A percentile compares a stretch with the other conserved stretches of the same genome.
Conservation (phyloP, 2,888 invertebrate genomes). For the Hemithea aestivaria region DNA sequence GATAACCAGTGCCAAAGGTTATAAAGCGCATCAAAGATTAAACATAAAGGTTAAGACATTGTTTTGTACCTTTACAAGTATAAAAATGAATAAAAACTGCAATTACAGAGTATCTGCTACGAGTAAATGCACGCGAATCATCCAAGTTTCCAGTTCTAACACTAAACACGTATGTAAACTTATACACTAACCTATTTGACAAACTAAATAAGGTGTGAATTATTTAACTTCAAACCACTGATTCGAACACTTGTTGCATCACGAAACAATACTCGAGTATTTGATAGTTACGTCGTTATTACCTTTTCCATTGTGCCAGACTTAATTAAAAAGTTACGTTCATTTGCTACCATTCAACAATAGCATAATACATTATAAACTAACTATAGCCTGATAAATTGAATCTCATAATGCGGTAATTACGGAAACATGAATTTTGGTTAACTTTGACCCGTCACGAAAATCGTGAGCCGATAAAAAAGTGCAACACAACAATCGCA, state of each 20-base stretch:
- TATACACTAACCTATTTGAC: neutral
- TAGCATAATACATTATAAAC: neutral
- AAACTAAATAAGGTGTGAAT: neutral
- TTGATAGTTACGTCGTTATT: conserved; percentile 21
- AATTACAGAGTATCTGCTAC: too few relatives aligned
- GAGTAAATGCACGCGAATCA: too few relatives aligned
- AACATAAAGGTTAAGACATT: too few relatives aligned
- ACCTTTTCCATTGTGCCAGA: conserved; percentile 19
- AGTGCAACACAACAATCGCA: conserved; percentile 7
- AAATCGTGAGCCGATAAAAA: conserved; percentile 1
- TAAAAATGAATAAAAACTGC: too few relatives aligned
- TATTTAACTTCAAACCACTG: conserved; percentile 7
- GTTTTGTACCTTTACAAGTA: too few relatives aligned
- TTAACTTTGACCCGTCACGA: conserved; percentile 17
- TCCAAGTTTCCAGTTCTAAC: too few relatives aligned
- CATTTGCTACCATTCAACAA: conserved; percentile 21
- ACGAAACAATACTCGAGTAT: conserved; percentile 24
- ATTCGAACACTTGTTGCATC: conserved; percentile 30
- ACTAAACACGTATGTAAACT: neutral
- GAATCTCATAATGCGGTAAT: too few relatives aligned
- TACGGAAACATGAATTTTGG: conserved; percentile 6
- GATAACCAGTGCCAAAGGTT: too few relatives aligned
- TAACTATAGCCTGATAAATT: neutral
- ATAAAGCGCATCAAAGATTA: too few relatives aligned
- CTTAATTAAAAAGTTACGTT: conserved; percentile 33